Conservation (phyloP, 1,140 invertebrate genomes). For the Brachionus plicatilis region DNA sequence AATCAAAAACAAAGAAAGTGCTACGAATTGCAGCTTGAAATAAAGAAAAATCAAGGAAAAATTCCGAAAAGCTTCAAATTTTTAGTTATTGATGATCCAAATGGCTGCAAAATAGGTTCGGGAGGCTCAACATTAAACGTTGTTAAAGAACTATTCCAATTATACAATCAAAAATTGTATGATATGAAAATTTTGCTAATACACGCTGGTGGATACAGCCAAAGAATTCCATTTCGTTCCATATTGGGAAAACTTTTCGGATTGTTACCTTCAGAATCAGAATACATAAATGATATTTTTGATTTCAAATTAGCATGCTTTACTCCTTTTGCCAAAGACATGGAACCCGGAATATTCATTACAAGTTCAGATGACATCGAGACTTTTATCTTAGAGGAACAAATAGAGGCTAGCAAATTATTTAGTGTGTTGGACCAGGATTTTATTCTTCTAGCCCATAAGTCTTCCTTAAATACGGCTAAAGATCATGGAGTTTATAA, state of each 20-base stretch:
- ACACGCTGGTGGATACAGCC: slow-evolving; percentile 58
- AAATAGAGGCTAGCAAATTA: not conserved
- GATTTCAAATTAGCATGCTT: slow-evolving; percentile 57
- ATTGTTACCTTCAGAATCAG: slow-evolving; percentile 48
- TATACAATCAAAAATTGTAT: slow-evolving; percentile 38
- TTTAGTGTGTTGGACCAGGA: slow-evolving; percentile 43
- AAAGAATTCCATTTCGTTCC: slow-evolving; percentile 56
- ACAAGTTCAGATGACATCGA: slow-evolving; percentile 57
- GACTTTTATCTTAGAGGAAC: slow-evolving; percentile 49
- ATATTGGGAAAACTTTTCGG: slow-evolving; percentile 57
- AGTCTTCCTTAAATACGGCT: slow-evolving; percentile 52
- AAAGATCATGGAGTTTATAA: slow-evolving; percentile 57
- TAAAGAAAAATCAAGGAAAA: slow-evolving; percentile 47
- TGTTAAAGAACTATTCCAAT: slow-evolving; percentile 45
- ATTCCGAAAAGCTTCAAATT: slow-evolving; percentile 45
- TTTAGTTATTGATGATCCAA: slow-evolving; percentile 10
- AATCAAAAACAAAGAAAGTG: slow-evolving; percentile 52
- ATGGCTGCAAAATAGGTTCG: slow-evolving; percentile 3
- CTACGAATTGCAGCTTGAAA: slow-evolving; percentile 51
- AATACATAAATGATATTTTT: slow-evolving; percentile 44
- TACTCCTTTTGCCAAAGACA: slow-evolving; percentile 53
- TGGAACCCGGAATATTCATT: slow-evolving; percentile 57
- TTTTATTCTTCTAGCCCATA: slow-evolving; percentile 57
- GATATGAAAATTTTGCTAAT: slow-evolving; percentile 52
- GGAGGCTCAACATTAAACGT: slow-evolving; percentile 56